These are phyloP conservation scores for Hirtodrosophila trivittata DNA, from an alignment of 2,888 invertebrate species.

Conservation along the genomic window DNA sequence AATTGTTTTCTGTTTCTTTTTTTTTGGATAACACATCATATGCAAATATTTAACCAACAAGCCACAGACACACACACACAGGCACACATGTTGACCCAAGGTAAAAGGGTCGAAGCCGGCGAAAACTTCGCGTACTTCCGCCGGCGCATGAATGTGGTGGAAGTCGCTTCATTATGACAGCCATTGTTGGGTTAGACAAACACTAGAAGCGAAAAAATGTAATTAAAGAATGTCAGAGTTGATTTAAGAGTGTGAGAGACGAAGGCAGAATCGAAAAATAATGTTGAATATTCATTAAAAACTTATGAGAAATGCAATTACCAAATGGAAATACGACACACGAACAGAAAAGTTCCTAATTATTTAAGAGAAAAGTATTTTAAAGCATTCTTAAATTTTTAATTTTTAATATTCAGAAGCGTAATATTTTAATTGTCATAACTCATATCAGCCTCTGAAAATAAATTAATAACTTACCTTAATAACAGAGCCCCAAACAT, in stretches of 20 bases:
- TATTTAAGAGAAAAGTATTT: too few relatives aligned
- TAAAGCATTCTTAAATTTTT: too few relatives aligned
- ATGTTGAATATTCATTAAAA: not conserved
- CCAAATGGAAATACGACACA: not conserved
- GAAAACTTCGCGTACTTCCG: constrained; percentile 53
- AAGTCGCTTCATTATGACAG: constrained; percentile 66
- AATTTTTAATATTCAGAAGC: too few relatives aligned
- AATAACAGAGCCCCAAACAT: constrained; percentile 32
- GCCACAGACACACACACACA: constrained; percentile 6
- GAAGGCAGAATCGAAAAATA: constrained; percentile 25
- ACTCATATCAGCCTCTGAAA: constrained; percentile 1
- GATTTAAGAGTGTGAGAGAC: constrained; percentile 23
- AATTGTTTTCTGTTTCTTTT: constrained; percentile 39
- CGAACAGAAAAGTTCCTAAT: too few relatives aligned
- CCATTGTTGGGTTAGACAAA: constrained; percentile 55
- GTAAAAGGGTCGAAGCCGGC: constrained; percentile 32
- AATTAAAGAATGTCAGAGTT: constrained; percentile 49
- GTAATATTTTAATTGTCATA: constrained; percentile 54
- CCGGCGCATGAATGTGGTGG: constrained; percentile 37
- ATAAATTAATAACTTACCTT: constrained; percentile 49
- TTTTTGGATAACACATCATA: constrained; percentile 63
- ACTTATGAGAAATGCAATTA: constrained; percentile 1
- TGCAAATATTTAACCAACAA: constrained; percentile 52
- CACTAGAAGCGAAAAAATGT: constrained; percentile 37
- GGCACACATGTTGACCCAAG: constrained; percentile 36